A percentile compares a stretch with the other conserved stretches of the same genome.
These are phyloP conservation scores for Pediacus dermestoides DNA, from an alignment of 2,888 invertebrate species.

Conservation along the genomic window DNA sequence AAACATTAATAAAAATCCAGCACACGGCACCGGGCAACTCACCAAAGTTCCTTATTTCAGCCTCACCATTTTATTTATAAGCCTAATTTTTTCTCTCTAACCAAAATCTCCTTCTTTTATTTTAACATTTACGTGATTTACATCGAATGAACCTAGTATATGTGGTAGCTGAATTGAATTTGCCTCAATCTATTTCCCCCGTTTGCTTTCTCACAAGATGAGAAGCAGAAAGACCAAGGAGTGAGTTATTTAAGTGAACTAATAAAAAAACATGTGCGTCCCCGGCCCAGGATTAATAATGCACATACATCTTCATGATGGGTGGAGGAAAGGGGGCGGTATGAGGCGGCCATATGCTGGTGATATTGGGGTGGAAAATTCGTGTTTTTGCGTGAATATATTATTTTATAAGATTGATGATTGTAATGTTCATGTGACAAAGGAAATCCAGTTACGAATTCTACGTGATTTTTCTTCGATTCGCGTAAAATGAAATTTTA, in stretches of 20 bases:
- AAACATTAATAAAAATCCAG: too few relatives aligned
- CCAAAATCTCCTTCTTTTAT: too few relatives aligned
- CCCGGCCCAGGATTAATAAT: conserved; percentile 23
- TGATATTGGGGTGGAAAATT: conserved; percentile 16
- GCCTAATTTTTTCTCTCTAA: too few relatives aligned
- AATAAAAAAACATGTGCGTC: conserved; percentile 20
- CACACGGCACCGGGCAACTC: too few relatives aligned
- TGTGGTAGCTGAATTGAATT: too few relatives aligned
- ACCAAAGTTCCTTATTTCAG: too few relatives aligned
- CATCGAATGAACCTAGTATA: too few relatives aligned
- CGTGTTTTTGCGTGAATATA: conserved; percentile 35
- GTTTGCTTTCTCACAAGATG: too few relatives aligned
- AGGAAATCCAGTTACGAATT: conserved; percentile 33
- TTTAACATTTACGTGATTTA: too few relatives aligned
- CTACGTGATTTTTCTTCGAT: conserved; percentile 31
- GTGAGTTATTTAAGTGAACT: conserved; percentile 11
- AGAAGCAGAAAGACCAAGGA: too few relatives aligned
- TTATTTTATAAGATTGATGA: conserved; percentile 39
- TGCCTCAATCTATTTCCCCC: too few relatives aligned
- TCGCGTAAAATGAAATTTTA: conserved; percentile 25
- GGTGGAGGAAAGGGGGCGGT: conserved; percentile 16
- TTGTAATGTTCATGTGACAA: conserved; percentile 33
- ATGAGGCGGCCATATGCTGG: conserved; percentile 14
- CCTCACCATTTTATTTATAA: too few relatives aligned
- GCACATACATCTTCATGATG: conserved; percentile 24